Base-by-base conservation (phyloP, 2,888 invertebrate species). In the Marronus borbonicus region DNA sequence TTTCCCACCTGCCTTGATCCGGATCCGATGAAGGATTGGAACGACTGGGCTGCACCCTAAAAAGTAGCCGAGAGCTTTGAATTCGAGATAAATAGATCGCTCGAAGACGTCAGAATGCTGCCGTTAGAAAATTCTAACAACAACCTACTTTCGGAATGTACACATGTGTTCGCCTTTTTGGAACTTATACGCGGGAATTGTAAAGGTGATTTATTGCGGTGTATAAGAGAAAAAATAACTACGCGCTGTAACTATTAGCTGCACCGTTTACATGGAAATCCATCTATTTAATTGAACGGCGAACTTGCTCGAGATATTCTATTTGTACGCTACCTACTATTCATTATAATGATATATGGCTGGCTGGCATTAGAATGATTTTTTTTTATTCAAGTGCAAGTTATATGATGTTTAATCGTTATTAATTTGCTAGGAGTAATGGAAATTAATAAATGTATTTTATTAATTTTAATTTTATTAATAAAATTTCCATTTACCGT, bases 21-120 rank as follows among this genome's bases (percentile, higher is more conserved):
- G 3, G 91, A 90, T 79, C 90, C 89, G 79, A 93, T 90, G 81
- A 94, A 92, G 78, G 90, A 92, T 87, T 94, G 94, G 82, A 94
- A 92, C 28, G 93, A 93, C 84, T 92, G 92, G 28, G 94, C 93
- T 82, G 94, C 94, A 83, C 94, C 94, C 94, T 94, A 90, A 70
- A 91, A 83, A 82, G 78, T 79, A 52, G 49, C 20, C 28, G 14
- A 28, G 14, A 62, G 31, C 17, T 60, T 60, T 60, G 20, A 60
- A 60, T 60, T 60, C 12, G 31, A 62, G 31, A 31, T 31, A 62
- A 62, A 62, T 31, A 14, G 28, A 62, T 31, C 28, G 28, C 31
- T 12, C 8, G 44, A 44, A 44, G 44, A 44, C 44, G 44, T 44
- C 2, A 44, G 44, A 44, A 44, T 44, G 44, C 44, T 44, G 44